phyloP scores from a whole-genome alignment of 2,888 invertebrate species.

The Philonicus albiceps region DNA sequence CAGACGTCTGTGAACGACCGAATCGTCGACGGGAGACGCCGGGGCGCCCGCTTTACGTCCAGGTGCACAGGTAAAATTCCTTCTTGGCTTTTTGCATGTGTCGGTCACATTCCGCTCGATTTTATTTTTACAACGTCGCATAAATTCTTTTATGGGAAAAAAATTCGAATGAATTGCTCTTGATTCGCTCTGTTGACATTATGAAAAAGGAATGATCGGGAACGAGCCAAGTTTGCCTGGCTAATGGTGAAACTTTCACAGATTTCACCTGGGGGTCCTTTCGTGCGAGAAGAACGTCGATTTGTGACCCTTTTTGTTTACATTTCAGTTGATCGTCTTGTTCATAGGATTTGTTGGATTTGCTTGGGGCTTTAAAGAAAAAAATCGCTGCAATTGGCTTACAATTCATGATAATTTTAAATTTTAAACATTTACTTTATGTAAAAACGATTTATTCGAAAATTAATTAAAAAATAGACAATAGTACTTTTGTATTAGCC shows the following conservation, averaged over 20 bases:
- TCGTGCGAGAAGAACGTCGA: neutral
- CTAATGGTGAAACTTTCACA: neutral
- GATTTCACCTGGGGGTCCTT: neutral
- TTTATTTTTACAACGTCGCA: neutral
- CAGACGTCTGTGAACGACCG: neutral
- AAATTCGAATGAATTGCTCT: neutral
- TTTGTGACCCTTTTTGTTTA: neutral
- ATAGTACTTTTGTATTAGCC: too few species aligned
- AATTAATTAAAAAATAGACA: too few species aligned
- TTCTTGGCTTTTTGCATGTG: neutral
- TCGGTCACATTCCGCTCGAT: neutral
- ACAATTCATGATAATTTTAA: neutral
- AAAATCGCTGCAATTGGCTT: neutral
- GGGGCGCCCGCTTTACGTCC: neutral
- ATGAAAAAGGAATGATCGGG: neutral
- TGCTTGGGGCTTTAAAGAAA: neutral
- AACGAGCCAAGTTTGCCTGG: neutral
- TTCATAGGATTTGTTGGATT: neutral
- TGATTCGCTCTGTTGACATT: neutral
- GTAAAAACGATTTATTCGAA: too few species aligned
- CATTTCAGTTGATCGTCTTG: neutral
- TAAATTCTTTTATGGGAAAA: neutral
- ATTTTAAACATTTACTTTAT: neutral
- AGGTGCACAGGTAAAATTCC: constrained; percentile 10
- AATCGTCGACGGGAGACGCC: neutral